Conservation (phyloP, 2,797 vertebrate genomes). For the Hemitrygon akajei region DNA sequence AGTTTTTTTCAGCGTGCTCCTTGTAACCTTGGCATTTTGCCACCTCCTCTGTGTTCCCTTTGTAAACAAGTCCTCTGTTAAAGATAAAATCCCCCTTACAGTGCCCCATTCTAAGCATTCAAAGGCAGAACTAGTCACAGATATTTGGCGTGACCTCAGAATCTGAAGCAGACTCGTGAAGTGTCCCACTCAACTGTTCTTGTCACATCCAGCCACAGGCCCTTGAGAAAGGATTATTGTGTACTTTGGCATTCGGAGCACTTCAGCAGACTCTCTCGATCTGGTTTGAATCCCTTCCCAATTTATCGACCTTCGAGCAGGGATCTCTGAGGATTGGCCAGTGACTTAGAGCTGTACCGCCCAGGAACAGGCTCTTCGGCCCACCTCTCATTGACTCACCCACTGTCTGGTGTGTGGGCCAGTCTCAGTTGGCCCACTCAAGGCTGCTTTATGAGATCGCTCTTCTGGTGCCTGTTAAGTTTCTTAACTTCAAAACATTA, state of each 20-base stretch:
- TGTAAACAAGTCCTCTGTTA: slow-evolving; percentile 31
- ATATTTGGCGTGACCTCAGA: not conserved
- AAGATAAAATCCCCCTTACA: slow-evolving; percentile 28
- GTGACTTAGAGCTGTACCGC: too few relatives aligned
- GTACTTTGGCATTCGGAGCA: not conserved
- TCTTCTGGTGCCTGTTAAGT: not conserved
- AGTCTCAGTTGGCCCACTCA: not conserved
- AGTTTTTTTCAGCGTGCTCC: slow-evolving; percentile 16
- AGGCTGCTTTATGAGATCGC: not conserved
- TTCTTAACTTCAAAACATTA: too few relatives aligned
- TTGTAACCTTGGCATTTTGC: slow-evolving; percentile 25
- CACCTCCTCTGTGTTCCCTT: slow-evolving; percentile 24
- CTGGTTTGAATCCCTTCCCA: not conserved
- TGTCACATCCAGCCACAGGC: not conserved
- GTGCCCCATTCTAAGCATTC: slow-evolving; percentile 28
- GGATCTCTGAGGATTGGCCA: not conserved
- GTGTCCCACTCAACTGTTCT: not conserved
- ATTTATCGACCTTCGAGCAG: not conserved
- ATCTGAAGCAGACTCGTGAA: not conserved
- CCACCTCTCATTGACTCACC: not conserved
- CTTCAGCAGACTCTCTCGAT: not conserved
- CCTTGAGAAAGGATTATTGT: not conserved
- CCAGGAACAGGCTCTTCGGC: too few relatives aligned
- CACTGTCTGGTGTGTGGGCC: too few relatives aligned
- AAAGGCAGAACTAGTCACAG: slow-evolving; percentile 21